A percentile compares a stretch with the other conserved stretches of the same genome.
Conservation (phyloP, 1,140 invertebrate genomes). For the Araneus ventricosus region DNA sequence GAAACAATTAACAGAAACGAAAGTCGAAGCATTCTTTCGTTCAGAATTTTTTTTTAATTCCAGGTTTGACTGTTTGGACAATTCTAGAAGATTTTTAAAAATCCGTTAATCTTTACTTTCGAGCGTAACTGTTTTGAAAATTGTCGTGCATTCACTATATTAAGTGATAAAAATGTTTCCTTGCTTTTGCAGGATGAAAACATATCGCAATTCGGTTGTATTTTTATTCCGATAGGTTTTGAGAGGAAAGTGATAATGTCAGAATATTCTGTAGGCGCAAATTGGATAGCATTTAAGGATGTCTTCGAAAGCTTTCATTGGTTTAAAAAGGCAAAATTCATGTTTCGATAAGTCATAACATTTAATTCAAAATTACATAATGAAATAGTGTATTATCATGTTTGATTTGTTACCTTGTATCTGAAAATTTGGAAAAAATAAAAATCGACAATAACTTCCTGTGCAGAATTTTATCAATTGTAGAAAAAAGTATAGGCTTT, state of each 20-base stretch:
- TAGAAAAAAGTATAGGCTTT: too few species aligned
- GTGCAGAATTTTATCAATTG: too few species aligned
- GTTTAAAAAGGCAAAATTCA: too few species aligned
- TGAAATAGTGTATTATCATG: too few species aligned
- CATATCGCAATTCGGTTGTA: not conserved
- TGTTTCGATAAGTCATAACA: too few species aligned
- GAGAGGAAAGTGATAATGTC: not conserved
- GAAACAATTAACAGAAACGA: not conserved
- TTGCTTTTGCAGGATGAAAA: not conserved
- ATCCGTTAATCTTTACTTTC: not conserved
- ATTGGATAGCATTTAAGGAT: not conserved
- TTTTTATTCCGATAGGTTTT: accelerated
- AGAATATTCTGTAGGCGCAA: not conserved
- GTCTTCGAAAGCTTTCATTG: not conserved
- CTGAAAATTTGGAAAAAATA: too few species aligned
- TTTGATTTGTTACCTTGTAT: too few species aligned
- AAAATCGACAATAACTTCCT: too few species aligned
- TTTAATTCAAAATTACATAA: too few species aligned
- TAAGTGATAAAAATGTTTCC: not conserved
- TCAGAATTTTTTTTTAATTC: not conserved
- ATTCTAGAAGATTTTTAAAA: not conserved
- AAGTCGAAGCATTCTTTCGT: not conserved
- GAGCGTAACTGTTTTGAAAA: not conserved
- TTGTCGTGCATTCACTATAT: not conserved
- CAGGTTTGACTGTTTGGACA: not conserved